A percentile compares a stretch with the other conserved stretches of the same genome.
Evolutionary conservation across 2,888 invertebrate genomes (phyloP).

Genomic region (Uropetala carovei): DNA sequence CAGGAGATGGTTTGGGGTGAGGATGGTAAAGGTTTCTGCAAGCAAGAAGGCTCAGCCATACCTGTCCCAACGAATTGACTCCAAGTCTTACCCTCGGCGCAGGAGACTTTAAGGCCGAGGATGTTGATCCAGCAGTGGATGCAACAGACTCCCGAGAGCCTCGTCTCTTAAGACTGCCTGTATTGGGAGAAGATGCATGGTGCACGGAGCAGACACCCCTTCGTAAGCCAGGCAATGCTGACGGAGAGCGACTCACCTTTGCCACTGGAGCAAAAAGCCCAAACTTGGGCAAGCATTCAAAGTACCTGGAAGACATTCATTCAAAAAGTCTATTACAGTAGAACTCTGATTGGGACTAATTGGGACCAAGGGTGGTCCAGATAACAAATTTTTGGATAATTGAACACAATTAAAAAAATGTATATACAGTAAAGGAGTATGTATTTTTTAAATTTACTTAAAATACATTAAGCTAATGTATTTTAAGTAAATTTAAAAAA

Average conservation of each 20-base stretch:
- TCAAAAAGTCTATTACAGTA: no score
- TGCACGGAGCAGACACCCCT: constrained; percentile 80
- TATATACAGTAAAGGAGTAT: no score
- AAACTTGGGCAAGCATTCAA: constrained; percentile 92
- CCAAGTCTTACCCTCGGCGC: constrained; percentile 86
- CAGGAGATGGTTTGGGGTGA: neutral
- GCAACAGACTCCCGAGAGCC: constrained; percentile 92
- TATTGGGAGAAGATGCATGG: constrained; percentile 75
- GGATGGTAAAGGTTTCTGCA: neutral
- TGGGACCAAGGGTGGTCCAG: neutral
- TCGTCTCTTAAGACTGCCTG: constrained; percentile 80
- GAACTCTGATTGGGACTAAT: neutral
- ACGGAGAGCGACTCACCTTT: constrained; percentile 92
- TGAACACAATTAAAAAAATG: no score
- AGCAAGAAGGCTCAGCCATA: constrained; percentile 65
- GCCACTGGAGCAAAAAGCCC: constrained; percentile 95
- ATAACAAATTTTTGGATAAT: no score
- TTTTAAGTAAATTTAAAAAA: no score
- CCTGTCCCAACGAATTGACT: constrained; percentile 80
- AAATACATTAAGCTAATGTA: no score
- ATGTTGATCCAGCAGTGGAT: constrained; percentile 78
- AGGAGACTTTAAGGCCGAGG: constrained; percentile 77
- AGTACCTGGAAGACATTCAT: constrained; percentile 84
- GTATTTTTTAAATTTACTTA: no score
- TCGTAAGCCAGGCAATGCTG: constrained; percentile 79